Evolutionary conservation across 2,797 vertebrate genomes (phyloP).

Genomic region (Microhierax caerulescens): DNA sequence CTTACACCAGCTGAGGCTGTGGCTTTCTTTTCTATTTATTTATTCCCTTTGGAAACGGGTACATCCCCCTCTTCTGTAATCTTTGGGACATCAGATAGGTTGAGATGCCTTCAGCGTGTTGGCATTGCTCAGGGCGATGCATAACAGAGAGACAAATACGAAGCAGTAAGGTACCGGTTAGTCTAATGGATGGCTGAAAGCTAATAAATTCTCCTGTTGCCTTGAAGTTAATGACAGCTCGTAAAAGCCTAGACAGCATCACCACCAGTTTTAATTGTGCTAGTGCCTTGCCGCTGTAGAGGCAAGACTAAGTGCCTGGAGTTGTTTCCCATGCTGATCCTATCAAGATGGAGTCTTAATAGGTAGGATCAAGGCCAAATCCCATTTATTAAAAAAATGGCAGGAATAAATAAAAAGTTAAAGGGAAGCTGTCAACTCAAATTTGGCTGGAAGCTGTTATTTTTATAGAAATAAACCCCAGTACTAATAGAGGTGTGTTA

Average conservation of each 20-base stretch:
- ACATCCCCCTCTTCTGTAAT: not conserved
- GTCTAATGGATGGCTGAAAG: not conserved
- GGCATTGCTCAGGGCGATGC: not conserved
- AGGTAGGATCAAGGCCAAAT: not conserved
- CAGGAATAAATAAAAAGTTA: conserved; percentile 10
- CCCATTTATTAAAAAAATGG: not conserved
- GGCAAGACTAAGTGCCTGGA: not conserved
- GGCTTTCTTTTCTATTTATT: not conserved
- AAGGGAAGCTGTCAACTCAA: not conserved
- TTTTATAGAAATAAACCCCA: not conserved
- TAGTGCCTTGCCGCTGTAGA: not conserved
- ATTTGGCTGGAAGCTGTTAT: not conserved
- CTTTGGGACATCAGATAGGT: not conserved
- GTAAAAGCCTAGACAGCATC: not conserved
- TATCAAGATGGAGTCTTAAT: not conserved
- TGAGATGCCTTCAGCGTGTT: not conserved
- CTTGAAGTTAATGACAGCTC: not conserved
- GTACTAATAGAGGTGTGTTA: not conserved
- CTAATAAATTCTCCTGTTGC: not conserved
- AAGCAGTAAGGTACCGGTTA: accelerated
- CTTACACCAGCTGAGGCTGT: not conserved
- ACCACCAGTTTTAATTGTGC: not conserved
- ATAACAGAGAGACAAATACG: not conserved
- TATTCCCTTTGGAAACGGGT: not conserved
- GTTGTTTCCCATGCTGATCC: not conserved